Base-by-base conservation (phyloP, 2,888 invertebrate genomes). In the Didymodactylos carnosus region DNA sequence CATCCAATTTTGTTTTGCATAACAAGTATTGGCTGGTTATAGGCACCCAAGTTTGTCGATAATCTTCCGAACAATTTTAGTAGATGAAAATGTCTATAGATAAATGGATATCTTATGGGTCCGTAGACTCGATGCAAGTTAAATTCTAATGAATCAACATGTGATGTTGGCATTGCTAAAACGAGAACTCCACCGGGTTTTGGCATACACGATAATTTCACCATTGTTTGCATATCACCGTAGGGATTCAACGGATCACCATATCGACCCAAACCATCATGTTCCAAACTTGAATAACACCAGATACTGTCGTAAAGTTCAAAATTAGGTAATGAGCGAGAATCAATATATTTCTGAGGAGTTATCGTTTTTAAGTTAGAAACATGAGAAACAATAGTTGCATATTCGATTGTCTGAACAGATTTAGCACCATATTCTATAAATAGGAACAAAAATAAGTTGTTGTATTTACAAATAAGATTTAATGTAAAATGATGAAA, bases 391-490 rank as follows among this genome's bases (percentile, higher is more conserved):
- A 19, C 1, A 35, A 62, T 62, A 0, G 27, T 62, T 35, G 40
- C 51, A 41, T 74, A 74, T 10, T 74, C 74, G 10, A 74, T 39
- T 11, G 71, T 71, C n/a, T 39, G 40, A 11, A 74, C 71, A 27
- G 16, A 40, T 3, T n/a, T 25, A 29, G 71, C 62, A 8, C 71
- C 53, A 23, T 43, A 39, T 35, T 74, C 62, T 11, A 43, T 14
- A n/a, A 53, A n/a, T n/a, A n/a, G n/a, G n/a, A n/a, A n/a, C n/a
- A n/a, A n/a, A n/a, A n/a, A n/a, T n/a, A n/a, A n/a, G n/a, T n/a
- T n/a, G n/a, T n/a, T n/a, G n/a, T n/a, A n/a, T n/a, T n/a, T n/a
- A n/a, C n/a, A n/a, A n/a, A n/a, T n/a, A n/a, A n/a, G n/a, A n/a
- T n/a, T n/a, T n/a, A n/a, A n/a, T n/a, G n/a, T n/a, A n/a, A n/a